phyloP scores from a whole-genome alignment of 2,888 invertebrate genomes.

The Tethea ocularis region DNA sequence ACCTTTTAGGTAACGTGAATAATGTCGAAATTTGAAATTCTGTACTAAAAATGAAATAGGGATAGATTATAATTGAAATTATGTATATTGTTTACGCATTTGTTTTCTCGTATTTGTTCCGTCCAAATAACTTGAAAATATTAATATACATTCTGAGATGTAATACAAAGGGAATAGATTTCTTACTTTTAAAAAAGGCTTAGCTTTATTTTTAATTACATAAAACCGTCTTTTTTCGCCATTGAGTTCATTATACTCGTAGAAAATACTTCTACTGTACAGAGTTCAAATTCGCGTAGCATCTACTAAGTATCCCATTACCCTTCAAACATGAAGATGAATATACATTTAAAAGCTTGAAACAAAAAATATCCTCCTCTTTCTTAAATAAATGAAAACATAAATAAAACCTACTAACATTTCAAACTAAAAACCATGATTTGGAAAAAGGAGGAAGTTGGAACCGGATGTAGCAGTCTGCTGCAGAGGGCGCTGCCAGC shows the following conservation, averaged over 20 bases:
- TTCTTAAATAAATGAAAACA: constrained; percentile 30
- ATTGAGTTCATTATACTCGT: too few relatives aligned
- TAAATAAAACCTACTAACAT: constrained; percentile 47
- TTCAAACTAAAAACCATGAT: constrained; percentile 60
- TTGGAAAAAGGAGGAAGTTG: constrained; percentile 65
- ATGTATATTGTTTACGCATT: too few relatives aligned
- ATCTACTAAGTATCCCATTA: neutral
- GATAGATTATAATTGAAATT: too few relatives aligned
- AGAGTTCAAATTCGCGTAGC: neutral
- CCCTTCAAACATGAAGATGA: neutral
- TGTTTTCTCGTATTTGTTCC: too few relatives aligned
- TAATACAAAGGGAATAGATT: too few relatives aligned
- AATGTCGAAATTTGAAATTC: neutral
- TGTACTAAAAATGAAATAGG: too few relatives aligned
- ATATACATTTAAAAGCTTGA: neutral
- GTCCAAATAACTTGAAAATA: too few relatives aligned
- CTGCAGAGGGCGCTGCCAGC: constrained; percentile 53
- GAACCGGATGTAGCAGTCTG: constrained; percentile 74
- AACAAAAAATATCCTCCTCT: constrained; percentile 1
- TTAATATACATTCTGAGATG: too few relatives aligned
- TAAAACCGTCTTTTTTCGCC: too few relatives aligned
- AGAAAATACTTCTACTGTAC: too few relatives aligned
- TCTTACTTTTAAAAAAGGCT: too few relatives aligned
- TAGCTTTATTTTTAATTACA: too few relatives aligned
- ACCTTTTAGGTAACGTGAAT: neutral